Percentiles rank a stretch among this genome's conserved stretches.
Conservation (phyloP, 2,888 invertebrate species). For the Heliconius ethilla region DNA sequence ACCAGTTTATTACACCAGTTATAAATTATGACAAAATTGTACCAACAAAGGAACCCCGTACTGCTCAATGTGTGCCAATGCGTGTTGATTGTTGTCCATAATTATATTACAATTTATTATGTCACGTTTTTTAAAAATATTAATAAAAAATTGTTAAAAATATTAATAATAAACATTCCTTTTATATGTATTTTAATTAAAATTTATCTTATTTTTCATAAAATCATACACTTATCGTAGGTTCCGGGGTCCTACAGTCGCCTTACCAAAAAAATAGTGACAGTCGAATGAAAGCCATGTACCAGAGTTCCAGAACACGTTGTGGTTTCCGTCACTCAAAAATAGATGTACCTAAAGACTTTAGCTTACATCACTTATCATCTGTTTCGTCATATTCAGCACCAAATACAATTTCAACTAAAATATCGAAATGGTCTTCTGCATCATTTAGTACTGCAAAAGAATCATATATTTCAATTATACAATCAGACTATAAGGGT, state of each 20-base stretch:
- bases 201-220: conserved; percentile 45
- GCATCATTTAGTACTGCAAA: conserved; percentile 3
- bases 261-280: conserved; percentile 59
- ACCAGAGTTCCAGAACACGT: conserved; percentile 19
- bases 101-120: not conserved
- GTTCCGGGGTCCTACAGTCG: conserved; percentile 64
- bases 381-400: conserved; percentile 29
- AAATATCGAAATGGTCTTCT: conserved; percentile 7
- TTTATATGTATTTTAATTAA: conserved; percentile 14
- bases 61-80: conserved; percentile 64
- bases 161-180: conserved; percentile 25
- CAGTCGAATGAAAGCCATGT: conserved; percentile 54
- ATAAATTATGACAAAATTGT: conserved; percentile 55
- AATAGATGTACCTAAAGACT: conserved; percentile 11
- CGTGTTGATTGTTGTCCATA: conserved; percentile 55
- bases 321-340: not conserved
- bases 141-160: conserved; percentile 8
- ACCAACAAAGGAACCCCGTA: conserved; percentile 64
- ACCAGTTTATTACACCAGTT: conserved; percentile 72
- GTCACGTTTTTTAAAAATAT: not conserved
- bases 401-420: conserved; percentile 4
- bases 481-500: conserved; percentile 28
- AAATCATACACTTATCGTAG: conserved; percentile 65
- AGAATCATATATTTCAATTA: conserved; percentile 25
- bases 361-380: conserved; percentile 5